Conservation (phyloP, 2,113 vertebrate species). For the Monarcha castaneiventris region DNA sequence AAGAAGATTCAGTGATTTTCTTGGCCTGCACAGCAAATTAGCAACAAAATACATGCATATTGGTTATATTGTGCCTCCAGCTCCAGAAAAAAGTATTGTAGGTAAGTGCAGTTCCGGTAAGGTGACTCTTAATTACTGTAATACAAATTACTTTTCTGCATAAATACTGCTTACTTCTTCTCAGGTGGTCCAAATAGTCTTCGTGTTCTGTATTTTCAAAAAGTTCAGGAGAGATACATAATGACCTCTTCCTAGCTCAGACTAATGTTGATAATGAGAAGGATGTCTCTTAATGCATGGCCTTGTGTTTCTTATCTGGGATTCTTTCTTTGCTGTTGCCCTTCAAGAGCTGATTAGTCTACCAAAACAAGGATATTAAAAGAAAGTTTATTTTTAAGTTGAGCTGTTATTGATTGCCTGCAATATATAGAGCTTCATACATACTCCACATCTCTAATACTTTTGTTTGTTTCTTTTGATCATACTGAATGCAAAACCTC, state of each 20-base stretch:
- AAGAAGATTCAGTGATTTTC: constrained; percentile 96
- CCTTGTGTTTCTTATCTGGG: not conserved
- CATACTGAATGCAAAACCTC: not conserved
- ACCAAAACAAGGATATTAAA: not conserved
- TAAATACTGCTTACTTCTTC: not conserved
- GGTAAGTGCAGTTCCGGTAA: constrained; percentile 77
- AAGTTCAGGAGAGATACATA: not conserved
- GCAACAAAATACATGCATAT: constrained; percentile 93
- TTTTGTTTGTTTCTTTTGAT: not conserved
- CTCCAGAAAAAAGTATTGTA: constrained; percentile 99
- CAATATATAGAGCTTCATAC: not conserved
- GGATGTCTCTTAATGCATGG: not conserved
- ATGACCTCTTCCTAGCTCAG: not conserved
- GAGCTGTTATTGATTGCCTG: not conserved
- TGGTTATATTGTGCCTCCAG: constrained; percentile 94
- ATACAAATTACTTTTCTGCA: not conserved
- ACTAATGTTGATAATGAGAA: not conserved
- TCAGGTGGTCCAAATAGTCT: not conserved
- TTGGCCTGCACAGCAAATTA: constrained; percentile 95
- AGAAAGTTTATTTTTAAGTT: constrained; percentile 5
- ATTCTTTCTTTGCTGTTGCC: not conserved
- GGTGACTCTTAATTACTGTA: not conserved
- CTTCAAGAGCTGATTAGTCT: not conserved
- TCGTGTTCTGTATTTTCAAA: not conserved
- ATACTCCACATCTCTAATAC: not conserved